These are phyloP conservation scores for Xiphophorus hellerii DNA, from an alignment of 2,113 vertebrate genomes.

Conservation along the genomic window DNA sequence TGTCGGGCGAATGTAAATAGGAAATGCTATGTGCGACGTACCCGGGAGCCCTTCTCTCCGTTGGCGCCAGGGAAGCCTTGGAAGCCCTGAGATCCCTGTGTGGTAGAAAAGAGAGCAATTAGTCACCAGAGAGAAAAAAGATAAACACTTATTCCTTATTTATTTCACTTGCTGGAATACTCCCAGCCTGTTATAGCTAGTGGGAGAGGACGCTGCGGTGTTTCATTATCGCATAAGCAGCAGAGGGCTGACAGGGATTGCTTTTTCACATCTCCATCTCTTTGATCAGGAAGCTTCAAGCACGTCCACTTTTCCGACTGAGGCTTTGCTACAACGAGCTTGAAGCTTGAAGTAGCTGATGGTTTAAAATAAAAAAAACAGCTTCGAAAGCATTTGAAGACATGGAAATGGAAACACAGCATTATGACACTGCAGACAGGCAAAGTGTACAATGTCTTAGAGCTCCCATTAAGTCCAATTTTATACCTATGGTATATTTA, in stretches of 20 bases:
- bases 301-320: slow-evolving; percentile 46
- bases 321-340: slow-evolving; percentile 13
- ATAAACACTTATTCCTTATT: slow-evolving; percentile 24
- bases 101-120: slow-evolving; percentile 34
- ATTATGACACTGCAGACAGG: background rate
- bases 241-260: slow-evolving; percentile 57
- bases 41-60: slow-evolving; percentile 95
- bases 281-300: slow-evolving; percentile 77
- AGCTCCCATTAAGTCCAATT: background rate
- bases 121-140: slow-evolving; percentile 39
- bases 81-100: slow-evolving; percentile 95
- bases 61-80: slow-evolving; percentile 95
- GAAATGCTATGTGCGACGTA: slow-evolving; percentile 71
- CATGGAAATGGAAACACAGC: background rate
- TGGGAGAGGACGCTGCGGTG: slow-evolving; percentile 8
- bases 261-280: slow-evolving; percentile 61
- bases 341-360: slow-evolving; percentile 31
- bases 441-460: background rate
- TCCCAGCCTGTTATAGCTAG: slow-evolving; percentile 31
- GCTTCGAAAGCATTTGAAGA: slow-evolving; percentile 2
- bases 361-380: slow-evolving; percentile 13
- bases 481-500: background rate
- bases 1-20: slow-evolving; percentile 34
- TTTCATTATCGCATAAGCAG: slow-evolving; percentile 36
- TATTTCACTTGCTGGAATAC: slow-evolving; percentile 28